Percentiles rank a stretch among this genome's conserved stretches.
Conservation (phyloP, 2,113 vertebrate species). For the Charadrius vociferus region DNA sequence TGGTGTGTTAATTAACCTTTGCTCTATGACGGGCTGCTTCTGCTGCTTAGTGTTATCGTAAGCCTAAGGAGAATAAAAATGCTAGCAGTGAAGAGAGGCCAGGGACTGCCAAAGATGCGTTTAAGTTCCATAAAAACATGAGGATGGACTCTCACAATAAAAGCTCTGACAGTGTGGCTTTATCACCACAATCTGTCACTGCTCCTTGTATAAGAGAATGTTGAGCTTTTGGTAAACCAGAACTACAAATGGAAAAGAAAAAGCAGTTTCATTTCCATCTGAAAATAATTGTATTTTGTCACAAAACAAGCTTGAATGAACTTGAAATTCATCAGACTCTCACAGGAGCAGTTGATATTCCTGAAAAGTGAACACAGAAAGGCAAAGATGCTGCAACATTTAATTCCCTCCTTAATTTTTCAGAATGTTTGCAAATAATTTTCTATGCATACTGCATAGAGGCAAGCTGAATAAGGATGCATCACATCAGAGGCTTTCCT, state of each 20-base stretch:
- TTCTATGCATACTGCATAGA: background rate
- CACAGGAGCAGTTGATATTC: background rate
- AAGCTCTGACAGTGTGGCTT: background rate
- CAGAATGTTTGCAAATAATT: background rate
- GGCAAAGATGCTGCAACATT: background rate
- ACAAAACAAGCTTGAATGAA: background rate
- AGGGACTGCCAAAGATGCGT: background rate
- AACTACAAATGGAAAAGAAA: background rate
- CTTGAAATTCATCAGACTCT: background rate
- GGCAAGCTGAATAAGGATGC: background rate
- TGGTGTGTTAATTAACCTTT: conserved; percentile 47
- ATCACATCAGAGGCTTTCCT: background rate
- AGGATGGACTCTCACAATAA: background rate
- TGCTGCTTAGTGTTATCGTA: background rate
- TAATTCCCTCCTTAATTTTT: background rate
- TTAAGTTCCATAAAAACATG: background rate
- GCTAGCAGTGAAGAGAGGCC: background rate
- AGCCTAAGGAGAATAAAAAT: background rate
- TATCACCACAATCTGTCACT: background rate
- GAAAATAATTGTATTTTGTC: background rate
- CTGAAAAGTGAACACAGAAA: background rate
- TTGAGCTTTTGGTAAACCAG: background rate
- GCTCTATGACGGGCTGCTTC: background rate
- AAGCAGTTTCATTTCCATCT: background rate
- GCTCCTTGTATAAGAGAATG: background rate